Evolutionary conservation across 2,113 vertebrate species (phyloP).

Genomic region (Mormoops blainvillei): DNA sequence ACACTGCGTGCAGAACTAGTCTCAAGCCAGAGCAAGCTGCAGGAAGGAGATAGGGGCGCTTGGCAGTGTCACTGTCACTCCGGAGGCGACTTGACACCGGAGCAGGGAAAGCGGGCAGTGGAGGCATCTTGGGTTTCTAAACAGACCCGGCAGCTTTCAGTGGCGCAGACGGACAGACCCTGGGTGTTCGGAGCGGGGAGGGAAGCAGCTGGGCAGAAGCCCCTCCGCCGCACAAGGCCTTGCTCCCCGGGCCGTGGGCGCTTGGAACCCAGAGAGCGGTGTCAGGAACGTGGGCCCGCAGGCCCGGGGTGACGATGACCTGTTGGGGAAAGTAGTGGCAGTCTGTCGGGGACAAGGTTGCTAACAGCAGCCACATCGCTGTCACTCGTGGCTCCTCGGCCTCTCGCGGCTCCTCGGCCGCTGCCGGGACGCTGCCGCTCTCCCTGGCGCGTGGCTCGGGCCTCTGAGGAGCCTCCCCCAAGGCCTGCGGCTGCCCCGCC

Average conservation of each 20-base stretch:
- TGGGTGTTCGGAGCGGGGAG: not conserved
- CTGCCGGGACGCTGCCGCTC: fast-evolving
- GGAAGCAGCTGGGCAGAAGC: fast-evolving
- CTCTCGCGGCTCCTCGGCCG: not conserved
- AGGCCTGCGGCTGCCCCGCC: fast-evolving
- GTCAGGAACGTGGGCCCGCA: not conserved
- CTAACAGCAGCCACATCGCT: fast-evolving
- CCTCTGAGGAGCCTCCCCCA: no score
- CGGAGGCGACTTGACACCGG: not conserved
- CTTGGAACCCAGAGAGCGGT: not conserved
- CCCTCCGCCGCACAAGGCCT: not conserved
- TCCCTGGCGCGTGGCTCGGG: not conserved
- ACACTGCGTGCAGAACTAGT: not conserved
- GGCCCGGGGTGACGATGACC: no score
- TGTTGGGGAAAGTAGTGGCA: not conserved
- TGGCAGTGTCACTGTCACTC: not conserved
- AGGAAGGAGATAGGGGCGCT: not conserved
- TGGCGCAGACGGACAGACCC: no score
- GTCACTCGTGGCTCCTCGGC: not conserved
- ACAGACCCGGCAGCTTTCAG: no score
- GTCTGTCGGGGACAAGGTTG: not conserved
- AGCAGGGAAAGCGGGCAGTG: not conserved
- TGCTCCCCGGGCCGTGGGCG: fast-evolving
- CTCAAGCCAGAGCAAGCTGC: not conserved
- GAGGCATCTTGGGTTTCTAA: not conserved